Evolutionary conservation across 2,113 vertebrate species (phyloP), one percentile per base, ranked within the genome.

Genomic region (Upupa epops): DNA sequence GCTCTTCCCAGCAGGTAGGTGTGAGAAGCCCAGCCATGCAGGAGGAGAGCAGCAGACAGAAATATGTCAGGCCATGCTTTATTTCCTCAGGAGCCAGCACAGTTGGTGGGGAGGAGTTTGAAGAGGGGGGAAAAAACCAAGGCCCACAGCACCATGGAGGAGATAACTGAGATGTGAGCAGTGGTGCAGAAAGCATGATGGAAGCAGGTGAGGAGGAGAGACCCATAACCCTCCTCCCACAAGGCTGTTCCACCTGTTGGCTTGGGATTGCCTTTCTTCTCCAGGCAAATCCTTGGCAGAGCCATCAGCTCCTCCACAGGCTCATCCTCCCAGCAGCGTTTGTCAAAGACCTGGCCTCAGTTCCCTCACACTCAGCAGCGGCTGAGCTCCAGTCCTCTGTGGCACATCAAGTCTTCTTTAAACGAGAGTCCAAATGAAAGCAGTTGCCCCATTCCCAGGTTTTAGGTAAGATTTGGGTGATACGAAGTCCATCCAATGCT

Each of bases 1-100:
- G 84, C 84, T 83, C 51, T 45, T 83, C 81, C 83, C 90, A 87
- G 59, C 78, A 95, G 93, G 66, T 28, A 77, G 83, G 72, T 75
- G 56, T 6, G 5, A 34, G 84, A 64, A 93, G 77, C 66, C 93
- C 66, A 86, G 76, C 68, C 32, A 28, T 48, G 37, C 81, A 90
- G 49, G 63, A 84, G 82, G 37, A 85, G 76, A 78, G 63, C 34
- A 60, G 55, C 52, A 87, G 85, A 78, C 73, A 72, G 63, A 59
- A 91, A 90, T 2, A 26, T 91, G 61, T 85, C 93, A 95, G 85
- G 88, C 88, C 36, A 4, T 17, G 60, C 59, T 88, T 93, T 81
- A 54, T 88, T 80, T 94, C 73, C 76, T 81, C 58, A 7, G 32
- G 19, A 94, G 49, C 49, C 1, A 0, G 66, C 70, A 84, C 88